phyloP scores from a whole-genome alignment of 2,888 invertebrate species.

The Celastrina argiolus region DNA sequence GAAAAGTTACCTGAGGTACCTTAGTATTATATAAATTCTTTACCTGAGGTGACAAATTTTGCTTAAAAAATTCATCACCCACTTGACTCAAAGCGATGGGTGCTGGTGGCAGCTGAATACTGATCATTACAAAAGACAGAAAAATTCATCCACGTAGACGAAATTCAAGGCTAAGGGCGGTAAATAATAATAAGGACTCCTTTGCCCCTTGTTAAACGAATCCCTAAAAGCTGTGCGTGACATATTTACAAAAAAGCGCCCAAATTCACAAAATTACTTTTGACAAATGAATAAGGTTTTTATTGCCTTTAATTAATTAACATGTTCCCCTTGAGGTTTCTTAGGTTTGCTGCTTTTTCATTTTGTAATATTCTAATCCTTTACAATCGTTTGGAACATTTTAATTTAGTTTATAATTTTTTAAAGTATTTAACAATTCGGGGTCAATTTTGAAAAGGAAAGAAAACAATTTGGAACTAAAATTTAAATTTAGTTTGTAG shows the following conservation, averaged over 20 bases:
- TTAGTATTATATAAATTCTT: no score
- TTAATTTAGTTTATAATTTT: no score
- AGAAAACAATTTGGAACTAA: no score
- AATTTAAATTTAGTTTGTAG: no score
- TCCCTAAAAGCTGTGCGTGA: not conserved
- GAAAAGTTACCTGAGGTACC: no score
- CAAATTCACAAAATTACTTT: not conserved
- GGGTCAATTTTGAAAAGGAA: no score
- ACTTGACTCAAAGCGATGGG: not conserved
- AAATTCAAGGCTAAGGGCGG: not conserved
- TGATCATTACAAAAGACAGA: not conserved
- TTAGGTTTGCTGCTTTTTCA: no score
- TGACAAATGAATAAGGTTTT: not conserved
- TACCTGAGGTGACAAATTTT: no score
- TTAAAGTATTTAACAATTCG: no score
- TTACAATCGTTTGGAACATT: no score
- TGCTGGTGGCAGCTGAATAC: not conserved
- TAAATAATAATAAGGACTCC: not conserved
- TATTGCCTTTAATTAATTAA: not conserved
- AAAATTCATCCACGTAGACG: not conserved
- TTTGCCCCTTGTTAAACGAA: slow-evolving; percentile 2
- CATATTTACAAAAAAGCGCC: not conserved
- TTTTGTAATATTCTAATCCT: no score
- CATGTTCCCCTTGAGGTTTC: not conserved
- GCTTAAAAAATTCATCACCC: not conserved